Evolutionary conservation across 2,113 vertebrate genomes (phyloP), one percentile per base, ranked within the genome.

Genomic region (Aplodontia rufa): DNA sequence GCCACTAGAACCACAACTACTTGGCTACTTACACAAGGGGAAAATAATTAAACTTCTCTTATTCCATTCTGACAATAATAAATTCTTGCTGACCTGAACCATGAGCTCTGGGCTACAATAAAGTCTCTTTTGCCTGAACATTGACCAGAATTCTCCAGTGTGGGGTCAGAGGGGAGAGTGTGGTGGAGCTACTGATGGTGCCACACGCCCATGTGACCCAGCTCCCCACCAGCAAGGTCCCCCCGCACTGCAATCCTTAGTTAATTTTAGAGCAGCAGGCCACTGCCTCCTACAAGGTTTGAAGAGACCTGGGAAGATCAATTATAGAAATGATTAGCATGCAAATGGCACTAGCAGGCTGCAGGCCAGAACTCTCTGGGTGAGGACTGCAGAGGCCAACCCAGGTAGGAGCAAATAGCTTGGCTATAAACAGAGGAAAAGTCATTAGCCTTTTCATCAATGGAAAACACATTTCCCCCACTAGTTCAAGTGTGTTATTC

Each of bases 231-330:
- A 94, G 64, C 81, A 64, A 90, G 83, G 96, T 95, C 89, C 95
- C 95, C 89, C 95, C 88, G 68, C 95, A 96, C 84, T 96, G 92
- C 66, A 88, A 96, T 97, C 98, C 98, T 98, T 97, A 98, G 96
- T 98, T 98, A 97, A 98, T 98, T 98, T 98, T 97, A 98, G 97
- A 98, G 98, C 97, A 97, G 96, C 42, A 94, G 97, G 98, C 98
- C 98, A 98, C 97, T 98, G 97, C 96, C 97, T 98, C 98, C 97
- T 97, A 94, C 87, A 94, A 98, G 53, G 91, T 97, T 78, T 96
- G 96, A 97, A 96, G 96, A 97, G 98, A 98, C 90, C 93, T 90
- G 94, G 93, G 97, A 97, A 98, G 98, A 99, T 98, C 97, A 98
- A 98, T 99, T 99, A 98, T 97, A 94, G 97, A 98, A 98, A 95